Evolutionary conservation across 2,888 invertebrate species (phyloP).

Genomic region (Anoplius nigerrimus): DNA sequence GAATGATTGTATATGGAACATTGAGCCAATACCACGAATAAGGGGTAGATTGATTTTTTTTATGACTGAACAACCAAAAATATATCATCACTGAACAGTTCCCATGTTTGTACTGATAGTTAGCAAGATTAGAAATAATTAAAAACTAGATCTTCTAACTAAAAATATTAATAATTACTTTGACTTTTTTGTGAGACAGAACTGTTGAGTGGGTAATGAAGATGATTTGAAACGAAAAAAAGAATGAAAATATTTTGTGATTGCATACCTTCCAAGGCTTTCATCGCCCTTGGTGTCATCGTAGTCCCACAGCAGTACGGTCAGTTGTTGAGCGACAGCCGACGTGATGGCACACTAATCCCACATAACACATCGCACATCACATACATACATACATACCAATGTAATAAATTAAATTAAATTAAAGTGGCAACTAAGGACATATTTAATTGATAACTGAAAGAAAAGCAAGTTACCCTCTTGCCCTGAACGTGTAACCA

Average conservation of each 20-base stretch:
- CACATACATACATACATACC: conserved; percentile 66
- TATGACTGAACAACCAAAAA: too few species aligned
- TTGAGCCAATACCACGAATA: too few species aligned
- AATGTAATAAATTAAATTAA: conserved; percentile 45
- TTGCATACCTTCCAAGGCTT: conserved; percentile 88
- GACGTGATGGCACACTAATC: conserved; percentile 73
- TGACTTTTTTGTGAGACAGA: not conserved
- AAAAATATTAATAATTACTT: not conserved
- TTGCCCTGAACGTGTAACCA: too few species aligned
- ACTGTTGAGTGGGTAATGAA: not conserved
- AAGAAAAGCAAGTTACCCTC: too few species aligned
- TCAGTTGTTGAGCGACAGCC: conserved; percentile 83
- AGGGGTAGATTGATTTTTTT: too few species aligned
- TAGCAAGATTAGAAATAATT: too few species aligned
- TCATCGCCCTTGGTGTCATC: conserved; percentile 92
- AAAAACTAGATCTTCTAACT: not conserved
- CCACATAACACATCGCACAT: conserved; percentile 73
- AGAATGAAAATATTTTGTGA: not conserved
- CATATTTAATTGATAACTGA: too few species aligned
- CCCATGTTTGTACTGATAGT: too few species aligned
- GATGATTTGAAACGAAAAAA: not conserved
- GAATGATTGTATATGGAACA: too few species aligned
- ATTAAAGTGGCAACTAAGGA: conserved; percentile 7
- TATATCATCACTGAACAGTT: too few species aligned
- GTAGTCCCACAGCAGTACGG: conserved; percentile 88